phyloP scores from a whole-genome alignment of 2,113 vertebrate genomes.

The Peromyscus leucopus region DNA sequence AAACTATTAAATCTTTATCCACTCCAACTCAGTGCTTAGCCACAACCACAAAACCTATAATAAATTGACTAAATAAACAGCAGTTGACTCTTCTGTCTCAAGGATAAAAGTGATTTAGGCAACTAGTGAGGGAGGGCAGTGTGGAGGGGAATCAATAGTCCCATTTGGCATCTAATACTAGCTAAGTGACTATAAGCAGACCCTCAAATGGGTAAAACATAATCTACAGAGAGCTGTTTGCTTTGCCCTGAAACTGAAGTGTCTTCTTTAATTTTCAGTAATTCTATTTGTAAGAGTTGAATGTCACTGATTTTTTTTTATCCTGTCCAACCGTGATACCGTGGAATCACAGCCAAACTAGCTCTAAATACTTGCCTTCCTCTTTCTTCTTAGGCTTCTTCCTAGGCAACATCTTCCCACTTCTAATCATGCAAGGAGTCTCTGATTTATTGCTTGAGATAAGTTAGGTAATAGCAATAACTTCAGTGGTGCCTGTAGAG shows the following conservation, averaged over 20 bases:
- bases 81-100: not conserved
- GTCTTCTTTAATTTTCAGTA: not conserved
- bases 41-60: not conserved
- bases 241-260: not conserved
- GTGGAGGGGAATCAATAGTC: not conserved
- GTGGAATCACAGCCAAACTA: constrained; percentile 2
- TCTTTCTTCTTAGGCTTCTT: constrained; percentile 59
- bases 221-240: not conserved
- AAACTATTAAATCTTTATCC: not conserved
- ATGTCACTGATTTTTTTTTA: constrained; percentile 28
- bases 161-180: not conserved
- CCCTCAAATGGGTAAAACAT: not conserved
- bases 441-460: constrained; percentile 65
- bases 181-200: not conserved
- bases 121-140: not conserved
- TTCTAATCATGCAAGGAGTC: constrained; percentile 48
- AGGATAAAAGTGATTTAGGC: not conserved
- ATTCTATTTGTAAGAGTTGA: not conserved
- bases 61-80: not conserved
- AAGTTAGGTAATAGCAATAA: constrained; percentile 70
- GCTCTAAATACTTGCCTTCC: constrained; percentile 38
- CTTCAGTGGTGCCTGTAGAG: constrained; percentile 58
- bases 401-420: constrained; percentile 13
- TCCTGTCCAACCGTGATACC: not conserved
- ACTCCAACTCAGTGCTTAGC: not conserved